Evolutionary conservation across 2,888 invertebrate genomes (phyloP), one percentile per base, ranked within the genome.

Genomic region (Xylota sylvarum): DNA sequence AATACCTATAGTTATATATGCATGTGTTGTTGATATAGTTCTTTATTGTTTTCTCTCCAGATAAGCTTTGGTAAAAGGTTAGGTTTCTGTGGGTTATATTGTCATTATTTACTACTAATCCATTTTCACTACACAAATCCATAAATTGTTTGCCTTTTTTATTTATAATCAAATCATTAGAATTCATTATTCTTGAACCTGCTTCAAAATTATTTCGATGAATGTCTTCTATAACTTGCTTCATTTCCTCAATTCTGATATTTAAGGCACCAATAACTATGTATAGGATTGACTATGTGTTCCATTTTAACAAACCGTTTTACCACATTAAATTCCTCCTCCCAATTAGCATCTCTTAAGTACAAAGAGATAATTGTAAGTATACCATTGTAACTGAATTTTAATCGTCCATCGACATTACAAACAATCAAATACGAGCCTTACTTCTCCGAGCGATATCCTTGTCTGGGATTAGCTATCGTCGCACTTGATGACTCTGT

Each of bases 121-220:
- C 30, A 55, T 55, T 9, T 30, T 14, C 55, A 55, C 30, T 55
- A 23, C 55, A 55, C 7, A 30, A 30, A 12, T 55, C 30, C 30
- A 30, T 30, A 12, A 55, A 27, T 30, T 14, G 4, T 30, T 30
- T 55, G 3, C 30, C 52, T 30, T 30, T 27, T 27, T 10, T n/a
- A n/a, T 27, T 55, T n/a, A 55, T 5, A 32, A 27, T 14, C 4
- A 30, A 12, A 27, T 55, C n/a, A 0, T 55, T 14, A 3, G 12
- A 50, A 1, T 12, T 23, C 10, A 19, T 7, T 23, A 19, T 23
- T 2, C 4, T 1, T 4, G 10, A 17, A 1, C 50, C 19, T 23
- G 50, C 23, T 50, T 19, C 12, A 10, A 50, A 23, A 17, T 3
- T 23, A 10, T 9, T 23, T 23, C 19, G 17, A 10, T 50, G 3